Evolutionary conservation across 2,113 vertebrate genomes (phyloP), one percentile per base, ranked within the genome.

Genomic region (Tretioscincus oriximinensis): DNA sequence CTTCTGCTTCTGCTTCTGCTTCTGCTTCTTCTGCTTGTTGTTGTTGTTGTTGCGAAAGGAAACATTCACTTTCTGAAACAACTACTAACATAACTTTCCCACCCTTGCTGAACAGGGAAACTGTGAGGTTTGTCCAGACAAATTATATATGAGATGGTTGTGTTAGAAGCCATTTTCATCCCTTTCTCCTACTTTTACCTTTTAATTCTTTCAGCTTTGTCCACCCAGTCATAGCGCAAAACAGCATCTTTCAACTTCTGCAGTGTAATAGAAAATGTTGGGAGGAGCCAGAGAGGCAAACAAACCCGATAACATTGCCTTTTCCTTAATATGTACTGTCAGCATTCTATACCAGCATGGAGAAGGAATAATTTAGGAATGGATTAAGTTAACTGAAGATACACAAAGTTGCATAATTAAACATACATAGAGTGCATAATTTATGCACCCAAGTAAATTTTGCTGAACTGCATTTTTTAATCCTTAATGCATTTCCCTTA

Each of bases 381-480:
- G 35, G 41, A 76, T 90, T 88, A 92, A 76, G 76, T 84, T 89
- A 92, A 92, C 86, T 89, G 88, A 90, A 90, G 91, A 91, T 91
- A 92, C 77, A 91, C 87, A 91, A 90, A 90, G 80, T 89, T 82
- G 80, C 73, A 82, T 76, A 82, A 81, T 81, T 76, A 81, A 82
- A 92, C 91, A 92, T 92, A 91, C 80, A 88, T 84, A 90, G 89
- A 89, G 80, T 90, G 87, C 89, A 91, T 92, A 91, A 92, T 90
- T 92, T 91, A 90, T 84, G 76, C 81, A 87, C 80, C 88, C 85
- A 90, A 89, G 91, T 90, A 91, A 83, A 58, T 89, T 88, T 86
- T 93, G 86, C 87, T 83, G 89, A 89, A 84, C 89, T 87, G 88
- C 84, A 87, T 90, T 90, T 87, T 85, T 91, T 90, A 87, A 81